Conservation (phyloP, 2,888 invertebrate genomes). For the Phorcus lineatus region DNA sequence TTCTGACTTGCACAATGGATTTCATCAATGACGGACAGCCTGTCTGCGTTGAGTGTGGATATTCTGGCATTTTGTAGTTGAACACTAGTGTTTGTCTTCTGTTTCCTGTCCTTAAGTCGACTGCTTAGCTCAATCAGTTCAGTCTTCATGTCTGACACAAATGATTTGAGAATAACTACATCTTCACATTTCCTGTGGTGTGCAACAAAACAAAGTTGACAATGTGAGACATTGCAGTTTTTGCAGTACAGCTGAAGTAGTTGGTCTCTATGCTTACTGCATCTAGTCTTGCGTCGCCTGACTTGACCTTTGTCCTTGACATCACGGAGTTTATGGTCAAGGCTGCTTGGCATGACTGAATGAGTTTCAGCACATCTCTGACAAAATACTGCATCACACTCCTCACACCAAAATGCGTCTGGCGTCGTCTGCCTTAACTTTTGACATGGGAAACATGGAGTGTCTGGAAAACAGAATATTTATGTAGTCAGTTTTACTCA, state of each 20-base stretch:
- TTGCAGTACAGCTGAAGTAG: not conserved
- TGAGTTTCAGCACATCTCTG: not conserved
- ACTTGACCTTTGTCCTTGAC: too few species aligned
- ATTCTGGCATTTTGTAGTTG: not conserved
- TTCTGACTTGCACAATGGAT: not conserved
- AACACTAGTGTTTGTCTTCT: not conserved
- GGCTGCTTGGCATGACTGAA: not conserved
- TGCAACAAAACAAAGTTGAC: not conserved
- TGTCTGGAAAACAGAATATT: not conserved
- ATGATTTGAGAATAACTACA: not conserved
- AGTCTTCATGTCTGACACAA: not conserved
- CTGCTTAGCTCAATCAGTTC: not conserved
- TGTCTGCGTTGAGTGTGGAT: not conserved
- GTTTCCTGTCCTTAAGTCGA: not conserved
- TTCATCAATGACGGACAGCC: not conserved
- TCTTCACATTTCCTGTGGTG: not conserved
- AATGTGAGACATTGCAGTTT: not conserved
- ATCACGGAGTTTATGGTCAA: not conserved
- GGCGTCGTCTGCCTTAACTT: not conserved
- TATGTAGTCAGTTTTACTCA: too few species aligned
- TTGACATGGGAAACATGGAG: not conserved
- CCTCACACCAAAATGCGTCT: not conserved
- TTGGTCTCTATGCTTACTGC: not conserved
- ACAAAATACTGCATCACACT: not conserved
- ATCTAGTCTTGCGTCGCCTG: not conserved